Conservation (phyloP, 1,140 invertebrate species). For the Trichonephila clavata region DNA sequence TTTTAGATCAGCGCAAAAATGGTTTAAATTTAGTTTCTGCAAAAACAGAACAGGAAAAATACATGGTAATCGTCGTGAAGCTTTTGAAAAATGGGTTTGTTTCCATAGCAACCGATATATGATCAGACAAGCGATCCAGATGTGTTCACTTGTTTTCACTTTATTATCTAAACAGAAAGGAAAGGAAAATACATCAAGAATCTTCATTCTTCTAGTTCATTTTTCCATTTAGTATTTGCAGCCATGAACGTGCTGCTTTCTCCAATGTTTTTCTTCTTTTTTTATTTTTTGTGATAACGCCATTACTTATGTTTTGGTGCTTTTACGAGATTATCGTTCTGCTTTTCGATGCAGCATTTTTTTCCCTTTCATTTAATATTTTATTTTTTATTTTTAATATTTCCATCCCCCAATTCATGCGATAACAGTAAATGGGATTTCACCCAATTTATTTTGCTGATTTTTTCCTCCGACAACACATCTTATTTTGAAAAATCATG, state of each 20-base stretch:
- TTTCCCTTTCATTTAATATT: background rate
- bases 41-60: conserved; percentile 2
- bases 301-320: conserved; percentile 32
- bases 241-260: background rate
- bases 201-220: conserved; percentile 49
- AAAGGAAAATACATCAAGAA: conserved; percentile 47
- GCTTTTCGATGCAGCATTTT: background rate
- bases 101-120: conserved; percentile 61
- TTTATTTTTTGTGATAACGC: conserved; percentile 21
- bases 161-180: conserved; percentile 59
- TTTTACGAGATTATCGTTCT: conserved; percentile 34
- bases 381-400: background rate
- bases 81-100: conserved; percentile 48
- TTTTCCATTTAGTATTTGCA: conserved; percentile 62
- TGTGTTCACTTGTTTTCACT: conserved; percentile 68
- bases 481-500: conserved; percentile 19
- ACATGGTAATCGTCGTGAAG: conserved; percentile 2
- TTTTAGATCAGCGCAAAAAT: background rate
- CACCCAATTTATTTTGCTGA: conserved; percentile 25
- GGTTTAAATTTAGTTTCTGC: background rate
- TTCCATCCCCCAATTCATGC: conserved; percentile 2
- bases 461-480: conserved; percentile 10
- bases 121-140: conserved; percentile 61
- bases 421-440: conserved; percentile 36
- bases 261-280: background rate